Percentiles rank a stretch among this genome's conserved stretches.
Evolutionary conservation across 1,140 invertebrate species (phyloP).

Genomic region (Ganaspis sp.): DNA sequence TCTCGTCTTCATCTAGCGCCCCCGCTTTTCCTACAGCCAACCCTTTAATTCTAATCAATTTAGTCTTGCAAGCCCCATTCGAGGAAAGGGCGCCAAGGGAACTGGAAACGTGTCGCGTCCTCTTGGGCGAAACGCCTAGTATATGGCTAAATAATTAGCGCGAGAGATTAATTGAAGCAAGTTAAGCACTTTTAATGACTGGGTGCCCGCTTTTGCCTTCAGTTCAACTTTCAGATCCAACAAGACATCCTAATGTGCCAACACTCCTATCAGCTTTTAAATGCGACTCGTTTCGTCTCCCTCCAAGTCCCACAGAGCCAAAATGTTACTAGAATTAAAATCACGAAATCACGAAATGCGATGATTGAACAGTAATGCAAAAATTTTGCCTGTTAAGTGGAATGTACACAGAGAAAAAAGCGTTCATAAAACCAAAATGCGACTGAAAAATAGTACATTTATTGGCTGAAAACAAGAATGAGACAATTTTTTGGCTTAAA

Average conservation of each 20-base stretch:
- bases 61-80: constrained; percentile 64
- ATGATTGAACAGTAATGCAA: too few species aligned
- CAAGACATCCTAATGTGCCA: not conserved
- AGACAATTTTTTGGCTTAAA: too few species aligned
- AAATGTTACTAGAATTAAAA: too few species aligned
- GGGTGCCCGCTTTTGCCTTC: constrained; percentile 18
- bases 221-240: constrained; percentile 8
- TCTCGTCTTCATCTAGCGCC: constrained; percentile 31
- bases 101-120: constrained; percentile 42
- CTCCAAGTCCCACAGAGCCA: not conserved
- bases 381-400: too few species aligned
- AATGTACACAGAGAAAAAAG: too few species aligned
- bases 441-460: too few species aligned
- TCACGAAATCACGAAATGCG: too few species aligned
- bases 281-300: not conserved
- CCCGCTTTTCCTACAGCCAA: constrained; percentile 58
- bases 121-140: constrained; percentile 46
- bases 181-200: constrained; percentile 59
- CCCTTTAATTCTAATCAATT: constrained; percentile 78
- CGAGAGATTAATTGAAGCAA: constrained; percentile 68
- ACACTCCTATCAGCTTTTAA: not conserved
- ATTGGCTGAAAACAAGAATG: too few species aligned
- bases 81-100: constrained; percentile 45
- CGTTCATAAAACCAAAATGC: too few species aligned
- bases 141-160: constrained; percentile 72